Conservation (phyloP, 2,888 invertebrate genomes). For the Agriopis leucophaearia region DNA sequence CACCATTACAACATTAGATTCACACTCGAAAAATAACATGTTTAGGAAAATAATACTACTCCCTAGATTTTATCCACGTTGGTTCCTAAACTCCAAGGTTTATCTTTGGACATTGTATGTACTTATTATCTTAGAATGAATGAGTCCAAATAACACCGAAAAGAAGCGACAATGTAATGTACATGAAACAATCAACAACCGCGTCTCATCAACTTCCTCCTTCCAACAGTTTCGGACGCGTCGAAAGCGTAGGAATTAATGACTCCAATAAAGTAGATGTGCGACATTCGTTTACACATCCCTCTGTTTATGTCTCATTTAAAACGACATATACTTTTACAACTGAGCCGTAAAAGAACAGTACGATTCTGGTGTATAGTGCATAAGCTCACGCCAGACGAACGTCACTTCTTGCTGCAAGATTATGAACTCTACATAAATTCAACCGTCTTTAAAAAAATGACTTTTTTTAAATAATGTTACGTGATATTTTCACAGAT, state of each 20-base stretch:
- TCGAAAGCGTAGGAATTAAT: slow-evolving; percentile 81
- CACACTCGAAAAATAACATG: no score
- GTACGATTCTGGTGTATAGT: slow-evolving; percentile 19
- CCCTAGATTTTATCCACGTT: no score
- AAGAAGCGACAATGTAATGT: slow-evolving; percentile 5
- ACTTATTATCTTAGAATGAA: not conserved
- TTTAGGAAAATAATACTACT: no score
- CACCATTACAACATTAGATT: no score
- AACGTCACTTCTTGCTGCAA: no score
- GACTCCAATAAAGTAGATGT: slow-evolving; percentile 84
- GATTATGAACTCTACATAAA: no score
- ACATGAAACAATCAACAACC: slow-evolving; percentile 32
- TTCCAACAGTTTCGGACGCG: slow-evolving; percentile 61
- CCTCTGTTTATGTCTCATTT: slow-evolving; percentile 85
- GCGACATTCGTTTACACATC: slow-evolving; percentile 85
- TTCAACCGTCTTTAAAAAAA: no score
- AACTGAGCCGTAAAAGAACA: slow-evolving; percentile 71
- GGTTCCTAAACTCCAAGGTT: no score
- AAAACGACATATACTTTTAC: slow-evolving; percentile 84
- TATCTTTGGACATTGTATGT: no score
- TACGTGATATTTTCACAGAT: no score
- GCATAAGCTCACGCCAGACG: not conserved
- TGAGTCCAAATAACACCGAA: not conserved
- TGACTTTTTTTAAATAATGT: no score
- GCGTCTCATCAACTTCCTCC: slow-evolving; percentile 48